Evolutionary conservation across 2,113 vertebrate genomes (phyloP), one percentile per base, ranked within the genome.

Genomic region (Potamarius usumacintae): DNA sequence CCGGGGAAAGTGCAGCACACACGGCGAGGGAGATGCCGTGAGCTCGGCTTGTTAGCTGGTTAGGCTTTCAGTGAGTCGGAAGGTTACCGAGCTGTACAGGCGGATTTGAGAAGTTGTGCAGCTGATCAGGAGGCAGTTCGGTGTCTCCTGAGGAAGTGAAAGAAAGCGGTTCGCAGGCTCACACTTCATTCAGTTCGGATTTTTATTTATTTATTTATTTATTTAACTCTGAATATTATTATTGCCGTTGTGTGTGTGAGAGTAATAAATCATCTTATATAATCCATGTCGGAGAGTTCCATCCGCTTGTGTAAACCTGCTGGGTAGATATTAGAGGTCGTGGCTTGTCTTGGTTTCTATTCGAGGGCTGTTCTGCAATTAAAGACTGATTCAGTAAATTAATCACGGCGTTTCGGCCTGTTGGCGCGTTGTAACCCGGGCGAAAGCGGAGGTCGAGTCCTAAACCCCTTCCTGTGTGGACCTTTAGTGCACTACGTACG

Each of bases 381-480:
- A 71, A 82, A 67, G 55, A 48, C 34, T 48, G 0, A 3, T 74
- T 74, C 8, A 48, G 25, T 8, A 30, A 55, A 42, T 81, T 76
- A 53, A 87, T 60, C 55, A 53, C 80, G 60, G 42, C 69, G 57
- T 78, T 84, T 25, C 55, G 53, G 72, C 80, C 67, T 22, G 52
- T 72, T 82, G 9, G 53, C 67, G 80, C 71, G 27, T 22, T 83
- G 22, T 77, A 77, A 62, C 81, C 86, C 17, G 67, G 79, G 50
- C 3, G 22, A 5, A 12, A 76, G 1, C 1, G 2, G 72, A 50
- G 72, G 9, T 5, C 22, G 5, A 52, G 74, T 52, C 48, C 8
- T 14, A 25, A 50, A 25, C 42, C 0, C 18, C 20, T 50, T 20
- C 0, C 5, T 12, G 0, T 76, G 1, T 76, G 48, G 4, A 25